Base-by-base conservation (phyloP, 2,113 vertebrate genomes). In the Globicephala melas region DNA sequence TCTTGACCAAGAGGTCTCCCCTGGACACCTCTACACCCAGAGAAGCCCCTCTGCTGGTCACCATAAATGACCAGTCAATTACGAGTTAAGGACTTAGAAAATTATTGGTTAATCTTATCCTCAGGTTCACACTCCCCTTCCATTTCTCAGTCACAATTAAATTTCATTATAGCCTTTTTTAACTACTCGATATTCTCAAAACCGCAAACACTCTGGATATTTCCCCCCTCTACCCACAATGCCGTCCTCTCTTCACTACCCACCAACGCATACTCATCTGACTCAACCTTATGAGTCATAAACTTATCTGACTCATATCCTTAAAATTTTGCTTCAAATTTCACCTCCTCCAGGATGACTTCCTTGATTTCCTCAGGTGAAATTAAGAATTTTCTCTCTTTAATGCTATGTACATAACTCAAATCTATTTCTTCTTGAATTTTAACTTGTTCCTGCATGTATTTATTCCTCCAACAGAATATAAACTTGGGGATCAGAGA, bases 351-450 rank as follows among this genome's bases (percentile, higher is more conserved):
- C 44, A 55, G 11, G 44, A 67, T 82, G 9, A 12, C 58, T 85
- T 77, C 77, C 28, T 44, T 79, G 70, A 28, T 79, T 65, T 12
- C 15, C 18, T 67, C 13, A 41, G 17, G 38, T 73, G 12, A 87
- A 60, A 73, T 68, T 33, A 53, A 94, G 55, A 95, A 21, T 77
- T 86, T 26, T 70, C n/a, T 50, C 58, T 80, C 44, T 85, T n/a
- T 90, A 53, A 44, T 53, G 8, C 1, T 76, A 26, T 12, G 13
- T 44, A 26, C 62, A 55, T 33, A 58, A 68, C 38, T 89, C 41
- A 89, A 33, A 47, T 50, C 3, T 31, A 60, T 41, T 63, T 58
- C 20, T 31, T 94, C 60, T n/a, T 60, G 36, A 76, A 70, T 81
- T 81, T 71, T 65, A 6, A 67, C 53, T 23, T 71, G n/a, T 62